These are phyloP conservation scores for Rousettus leschenaultii DNA, from an alignment of 2,113 vertebrate genomes.

Conservation along the genomic window DNA sequence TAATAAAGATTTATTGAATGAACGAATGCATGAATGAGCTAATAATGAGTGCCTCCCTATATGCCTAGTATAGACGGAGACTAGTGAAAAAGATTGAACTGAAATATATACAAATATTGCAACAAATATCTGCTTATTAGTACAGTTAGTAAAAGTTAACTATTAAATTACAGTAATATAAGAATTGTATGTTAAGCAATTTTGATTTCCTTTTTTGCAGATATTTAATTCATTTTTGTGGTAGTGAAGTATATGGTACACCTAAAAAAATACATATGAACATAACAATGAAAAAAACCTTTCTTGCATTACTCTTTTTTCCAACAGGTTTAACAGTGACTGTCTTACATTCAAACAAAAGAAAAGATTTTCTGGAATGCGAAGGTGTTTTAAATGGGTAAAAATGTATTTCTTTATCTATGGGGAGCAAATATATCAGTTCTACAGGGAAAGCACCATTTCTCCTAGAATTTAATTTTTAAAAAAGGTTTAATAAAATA, in stretches of 20 bases:
- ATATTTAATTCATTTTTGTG: slow-evolving; percentile 34
- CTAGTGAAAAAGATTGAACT: neutral
- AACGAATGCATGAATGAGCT: neutral
- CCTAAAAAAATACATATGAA: neutral
- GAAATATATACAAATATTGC: neutral
- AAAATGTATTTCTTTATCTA: slow-evolving; percentile 29
- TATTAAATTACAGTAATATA: neutral
- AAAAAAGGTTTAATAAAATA: neutral
- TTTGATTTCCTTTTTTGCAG: neutral
- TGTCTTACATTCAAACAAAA: slow-evolving; percentile 72
- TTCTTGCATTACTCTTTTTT: slow-evolving; percentile 31
- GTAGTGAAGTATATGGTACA: neutral
- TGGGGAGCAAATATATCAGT: neutral
- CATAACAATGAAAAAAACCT: neutral
- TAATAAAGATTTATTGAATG: neutral
- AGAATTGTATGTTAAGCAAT: slow-evolving; percentile 18
- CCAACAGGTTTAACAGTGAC: slow-evolving; percentile 78
- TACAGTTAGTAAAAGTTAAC: neutral
- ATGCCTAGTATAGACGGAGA: neutral
- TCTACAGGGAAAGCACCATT: neutral
- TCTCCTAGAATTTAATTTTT: slow-evolving; percentile 14
- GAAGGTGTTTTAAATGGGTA: slow-evolving; percentile 76
- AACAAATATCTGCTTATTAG: neutral
- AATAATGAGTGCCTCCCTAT: neutral
- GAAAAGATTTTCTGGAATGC: slow-evolving; percentile 66